Base-by-base conservation (phyloP, 2,797 vertebrate species). In the Coregonus sp. region DNA sequence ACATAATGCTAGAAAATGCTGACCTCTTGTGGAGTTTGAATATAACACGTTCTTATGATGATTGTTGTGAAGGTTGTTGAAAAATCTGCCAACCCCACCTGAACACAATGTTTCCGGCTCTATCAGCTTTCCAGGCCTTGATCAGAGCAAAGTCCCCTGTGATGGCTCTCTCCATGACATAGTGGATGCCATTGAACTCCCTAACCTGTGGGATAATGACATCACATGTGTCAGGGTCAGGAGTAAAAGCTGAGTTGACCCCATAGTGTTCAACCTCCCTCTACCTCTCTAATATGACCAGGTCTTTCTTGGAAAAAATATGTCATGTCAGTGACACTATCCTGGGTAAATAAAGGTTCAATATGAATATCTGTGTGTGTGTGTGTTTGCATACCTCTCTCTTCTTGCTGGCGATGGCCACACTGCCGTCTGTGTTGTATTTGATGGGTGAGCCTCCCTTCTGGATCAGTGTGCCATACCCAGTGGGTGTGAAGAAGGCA, bases 91-190 rank as follows among this genome's bases (percentile, higher is more conserved):
- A 59, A 2, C 18, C 40, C 9, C 40, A 47, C 98, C 98, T 98
- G 95, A 99, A 99, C 84, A 99, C 91, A 5, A 99, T 84, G 40
- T 99, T 99, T 83, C 98, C 98, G 12, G 96, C 96, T 81, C 87
- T 94, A 89, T 99, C 98, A 0, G 97, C 97, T 82, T 98, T 99
- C 98, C 98, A 99, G 7, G 98, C 98, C 84, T 99, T 99, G 77
- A 99, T 85, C 78, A 99, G 89, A 1, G 98, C 98, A 87, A 96
- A 99, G 91, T 99, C 97, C 73, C 97, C 97, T 0, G 95, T 97
- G 84, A 99, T 99, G 0, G 98, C 95, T 78, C 95, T 94, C 89
- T 99, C 98, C 94, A 99, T 93, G 87, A 99, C 93, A 89, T 94
- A 99, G 79, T 97, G 92, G 16, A 96, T 93, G 6, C 96, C 96